Evolutionary conservation across 2,888 invertebrate species (phyloP).

Genomic region (Mythimna lalbum): DNA sequence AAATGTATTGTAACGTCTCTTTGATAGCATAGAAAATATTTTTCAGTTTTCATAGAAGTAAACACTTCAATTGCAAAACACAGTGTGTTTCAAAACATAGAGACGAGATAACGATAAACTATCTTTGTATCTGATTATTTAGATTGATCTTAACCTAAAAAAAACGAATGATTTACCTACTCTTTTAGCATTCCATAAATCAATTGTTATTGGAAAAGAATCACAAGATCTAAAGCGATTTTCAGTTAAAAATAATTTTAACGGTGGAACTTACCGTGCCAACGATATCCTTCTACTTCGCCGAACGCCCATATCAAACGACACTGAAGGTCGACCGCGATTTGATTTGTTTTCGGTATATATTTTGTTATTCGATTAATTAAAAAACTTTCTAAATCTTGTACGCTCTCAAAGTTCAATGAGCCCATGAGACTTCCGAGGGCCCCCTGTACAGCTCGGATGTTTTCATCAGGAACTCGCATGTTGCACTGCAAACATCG

Average conservation of each 20-base stretch:
- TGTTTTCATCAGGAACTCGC: conserved; percentile 86
- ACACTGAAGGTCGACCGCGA: conserved; percentile 92
- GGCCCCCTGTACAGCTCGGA: conserved; percentile 86
- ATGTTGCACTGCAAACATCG: conserved; percentile 90
- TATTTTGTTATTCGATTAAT: conserved; percentile 87
- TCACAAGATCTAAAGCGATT: neutral
- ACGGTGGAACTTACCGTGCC: conserved; percentile 88
- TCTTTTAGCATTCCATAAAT: conserved; percentile 1
- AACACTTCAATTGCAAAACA: conserved; percentile 36
- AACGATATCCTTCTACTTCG: conserved; percentile 88
- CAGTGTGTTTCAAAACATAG: conserved; percentile 43
- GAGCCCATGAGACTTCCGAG: conserved; percentile 90
- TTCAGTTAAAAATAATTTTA: neutral
- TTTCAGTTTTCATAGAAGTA: conserved; percentile 21
- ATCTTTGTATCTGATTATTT: conserved; percentile 56
- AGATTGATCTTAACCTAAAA: conserved; percentile 51
- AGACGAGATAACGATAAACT: conserved; percentile 60
- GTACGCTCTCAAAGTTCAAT: conserved; percentile 86
- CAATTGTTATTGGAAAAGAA: neutral
- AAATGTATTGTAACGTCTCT: neutral
- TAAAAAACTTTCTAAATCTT: conserved; percentile 90
- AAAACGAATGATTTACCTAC: conserved; percentile 44
- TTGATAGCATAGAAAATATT: neutral
- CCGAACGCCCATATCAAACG: conserved; percentile 92
- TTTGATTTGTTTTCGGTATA: conserved; percentile 91